A percentile compares a stretch with the other conserved stretches of the same genome.
These are phyloP conservation scores for Dexiosoma caninum DNA, from an alignment of 2,888 invertebrate genomes.

Conservation along the genomic window DNA sequence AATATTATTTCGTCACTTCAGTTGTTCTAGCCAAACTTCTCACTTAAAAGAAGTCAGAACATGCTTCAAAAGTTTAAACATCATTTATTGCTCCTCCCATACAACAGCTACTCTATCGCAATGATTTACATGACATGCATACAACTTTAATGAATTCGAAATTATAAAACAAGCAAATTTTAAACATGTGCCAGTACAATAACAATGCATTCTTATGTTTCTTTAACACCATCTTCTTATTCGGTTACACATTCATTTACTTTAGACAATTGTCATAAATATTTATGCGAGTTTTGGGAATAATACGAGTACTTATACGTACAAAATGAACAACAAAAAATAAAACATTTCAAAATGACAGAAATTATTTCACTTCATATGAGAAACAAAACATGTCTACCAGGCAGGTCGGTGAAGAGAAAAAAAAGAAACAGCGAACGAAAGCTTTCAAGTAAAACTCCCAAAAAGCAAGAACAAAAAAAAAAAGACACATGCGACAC, in stretches of 20 bases:
- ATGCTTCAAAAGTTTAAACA: neutral
- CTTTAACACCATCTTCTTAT: slow-evolving; percentile 45
- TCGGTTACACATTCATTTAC: slow-evolving; percentile 39
- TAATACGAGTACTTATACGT: slow-evolving; percentile 65
- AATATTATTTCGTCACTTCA: no score
- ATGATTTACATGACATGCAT: slow-evolving; percentile 38
- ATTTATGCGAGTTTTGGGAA: slow-evolving; percentile 77
- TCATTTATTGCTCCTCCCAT: neutral
- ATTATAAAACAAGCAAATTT: slow-evolving; percentile 18
- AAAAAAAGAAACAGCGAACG: slow-evolving; percentile 23
- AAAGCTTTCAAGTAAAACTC: slow-evolving; percentile 34
- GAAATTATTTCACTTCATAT: slow-evolving; percentile 38
- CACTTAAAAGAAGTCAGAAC: neutral
- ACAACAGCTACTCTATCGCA: neutral
- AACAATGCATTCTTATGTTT: slow-evolving; percentile 32
- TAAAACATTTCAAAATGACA: slow-evolving; percentile 44
- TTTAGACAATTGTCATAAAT: slow-evolving; percentile 73
- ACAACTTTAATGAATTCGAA: slow-evolving; percentile 23
- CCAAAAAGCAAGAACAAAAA: neutral
- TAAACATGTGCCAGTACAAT: slow-evolving; percentile 42
- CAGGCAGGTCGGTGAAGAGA: no score
- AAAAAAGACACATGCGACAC: slow-evolving; percentile 40
- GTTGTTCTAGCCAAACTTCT: no score
- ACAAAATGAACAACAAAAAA: neutral
- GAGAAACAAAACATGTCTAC: slow-evolving; percentile 61